These are phyloP conservation scores for Mantis religiosa DNA, from an alignment of 2,888 invertebrate species.

Conservation along the genomic window DNA sequence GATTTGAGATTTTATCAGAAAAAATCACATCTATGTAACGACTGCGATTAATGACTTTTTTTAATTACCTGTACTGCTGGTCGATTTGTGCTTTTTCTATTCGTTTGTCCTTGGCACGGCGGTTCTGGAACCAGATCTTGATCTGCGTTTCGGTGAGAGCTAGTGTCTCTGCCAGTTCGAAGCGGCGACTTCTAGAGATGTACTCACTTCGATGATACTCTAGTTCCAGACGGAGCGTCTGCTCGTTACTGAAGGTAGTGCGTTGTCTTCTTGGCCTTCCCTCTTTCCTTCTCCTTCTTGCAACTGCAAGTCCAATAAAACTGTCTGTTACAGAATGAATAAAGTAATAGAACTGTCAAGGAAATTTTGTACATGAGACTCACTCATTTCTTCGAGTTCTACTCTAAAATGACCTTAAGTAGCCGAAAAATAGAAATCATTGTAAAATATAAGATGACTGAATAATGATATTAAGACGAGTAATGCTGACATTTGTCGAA, in stretches of 20 bases:
- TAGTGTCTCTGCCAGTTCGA: conserved; percentile 70
- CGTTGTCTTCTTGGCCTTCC: conserved; percentile 83
- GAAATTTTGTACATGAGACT: no score
- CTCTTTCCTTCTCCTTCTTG: conserved; percentile 79
- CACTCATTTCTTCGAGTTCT: no score
- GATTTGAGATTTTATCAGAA: no score
- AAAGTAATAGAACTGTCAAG: no score
- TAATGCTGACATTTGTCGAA: no score
- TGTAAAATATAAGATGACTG: no score
- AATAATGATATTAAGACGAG: no score
- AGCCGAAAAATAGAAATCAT: no score
- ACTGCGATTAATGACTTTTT: no score
- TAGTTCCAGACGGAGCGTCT: conserved; percentile 82
- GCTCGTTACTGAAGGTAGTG: conserved; percentile 92
- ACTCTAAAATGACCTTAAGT: no score
- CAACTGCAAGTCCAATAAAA: conserved; percentile 55
- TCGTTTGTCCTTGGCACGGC: conserved; percentile 92
- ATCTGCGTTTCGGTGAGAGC: conserved; percentile 72
- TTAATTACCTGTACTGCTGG: conserved; percentile 92
- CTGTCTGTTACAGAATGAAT: not conserved
- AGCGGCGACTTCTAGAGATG: conserved; percentile 79
- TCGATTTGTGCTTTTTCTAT: conserved; percentile 94
- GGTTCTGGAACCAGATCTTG: conserved; percentile 92
- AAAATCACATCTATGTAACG: no score
- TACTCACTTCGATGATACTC: conserved; percentile 92